These are phyloP conservation scores for Hybos culiciformis DNA, from an alignment of 2,888 invertebrate genomes.

Conservation along the genomic window DNA sequence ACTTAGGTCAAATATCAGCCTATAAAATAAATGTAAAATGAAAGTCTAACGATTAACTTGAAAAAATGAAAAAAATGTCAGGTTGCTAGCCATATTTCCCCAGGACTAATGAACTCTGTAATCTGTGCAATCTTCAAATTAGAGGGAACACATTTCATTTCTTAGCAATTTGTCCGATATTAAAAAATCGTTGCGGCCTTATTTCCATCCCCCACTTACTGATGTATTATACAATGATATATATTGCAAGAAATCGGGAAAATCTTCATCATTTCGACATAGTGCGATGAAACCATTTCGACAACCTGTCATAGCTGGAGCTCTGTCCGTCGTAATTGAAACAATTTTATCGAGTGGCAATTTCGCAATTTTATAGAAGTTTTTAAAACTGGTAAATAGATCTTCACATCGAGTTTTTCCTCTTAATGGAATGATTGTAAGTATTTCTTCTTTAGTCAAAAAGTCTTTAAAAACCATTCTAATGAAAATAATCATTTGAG, in stretches of 20 bases:
- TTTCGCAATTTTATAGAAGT: background rate
- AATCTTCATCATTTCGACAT: slow-evolving; percentile 2
- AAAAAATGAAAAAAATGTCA: too few species aligned
- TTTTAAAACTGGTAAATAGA: background rate
- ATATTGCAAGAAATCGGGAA: background rate
- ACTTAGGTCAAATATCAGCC: too few species aligned
- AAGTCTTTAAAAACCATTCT: background rate
- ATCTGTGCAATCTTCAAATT: too few species aligned
- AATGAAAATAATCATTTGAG: background rate
- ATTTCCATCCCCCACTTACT: background rate
- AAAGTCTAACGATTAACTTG: too few species aligned
- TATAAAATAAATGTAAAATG: too few species aligned
- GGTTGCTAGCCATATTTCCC: too few species aligned
- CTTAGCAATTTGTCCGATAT: too few species aligned
- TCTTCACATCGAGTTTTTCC: background rate
- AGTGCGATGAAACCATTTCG: slow-evolving; percentile 3
- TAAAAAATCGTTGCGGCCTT: too few species aligned
- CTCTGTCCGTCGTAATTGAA: slow-evolving; percentile 1
- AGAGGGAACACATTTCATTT: too few species aligned
- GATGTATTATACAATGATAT: slow-evolving; percentile 2
- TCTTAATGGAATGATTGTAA: background rate
- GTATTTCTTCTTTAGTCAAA: background rate
- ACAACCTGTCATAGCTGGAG: slow-evolving; percentile 2
- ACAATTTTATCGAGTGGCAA: background rate
- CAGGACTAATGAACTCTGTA: too few species aligned